Conservation (phyloP, 2,113 vertebrate genomes). For the Zosterops japonicus region DNA sequence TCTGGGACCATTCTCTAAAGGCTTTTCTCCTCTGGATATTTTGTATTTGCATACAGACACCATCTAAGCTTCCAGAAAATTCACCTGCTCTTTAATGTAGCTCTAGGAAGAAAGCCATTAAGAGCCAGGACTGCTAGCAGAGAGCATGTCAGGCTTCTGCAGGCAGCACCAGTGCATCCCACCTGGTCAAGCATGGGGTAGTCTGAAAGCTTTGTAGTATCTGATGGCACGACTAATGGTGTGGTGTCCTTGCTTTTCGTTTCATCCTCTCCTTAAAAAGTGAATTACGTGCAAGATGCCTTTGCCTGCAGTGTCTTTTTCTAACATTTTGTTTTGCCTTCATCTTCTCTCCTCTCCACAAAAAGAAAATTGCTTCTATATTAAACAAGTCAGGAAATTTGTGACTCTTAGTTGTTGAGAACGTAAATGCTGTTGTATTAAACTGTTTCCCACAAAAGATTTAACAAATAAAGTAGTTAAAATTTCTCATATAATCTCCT, state of each 20-base stretch:
- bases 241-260: background rate
- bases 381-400: background rate
- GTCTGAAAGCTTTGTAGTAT: background rate
- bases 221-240: background rate
- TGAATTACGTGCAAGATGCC: background rate
- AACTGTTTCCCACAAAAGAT: background rate
- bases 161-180: background rate
- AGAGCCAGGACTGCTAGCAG: background rate
- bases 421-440: fast-evolving
- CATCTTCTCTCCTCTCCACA: background rate
- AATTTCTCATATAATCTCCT: background rate
- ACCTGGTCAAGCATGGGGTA: background rate
- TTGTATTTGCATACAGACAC: background rate
- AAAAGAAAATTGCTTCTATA: background rate
- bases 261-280: background rate
- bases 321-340: background rate
- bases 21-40: background rate
- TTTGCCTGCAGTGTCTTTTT: background rate
- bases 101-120: background rate
- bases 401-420: background rate
- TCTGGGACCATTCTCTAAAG: background rate
- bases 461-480: background rate
- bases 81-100: background rate
- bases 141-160: background rate
- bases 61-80: background rate